Percentiles rank a stretch among this genome's conserved stretches.
Evolutionary conservation across 2,113 vertebrate species (phyloP).

Genomic region (Tautogolabrus adspersus): DNA sequence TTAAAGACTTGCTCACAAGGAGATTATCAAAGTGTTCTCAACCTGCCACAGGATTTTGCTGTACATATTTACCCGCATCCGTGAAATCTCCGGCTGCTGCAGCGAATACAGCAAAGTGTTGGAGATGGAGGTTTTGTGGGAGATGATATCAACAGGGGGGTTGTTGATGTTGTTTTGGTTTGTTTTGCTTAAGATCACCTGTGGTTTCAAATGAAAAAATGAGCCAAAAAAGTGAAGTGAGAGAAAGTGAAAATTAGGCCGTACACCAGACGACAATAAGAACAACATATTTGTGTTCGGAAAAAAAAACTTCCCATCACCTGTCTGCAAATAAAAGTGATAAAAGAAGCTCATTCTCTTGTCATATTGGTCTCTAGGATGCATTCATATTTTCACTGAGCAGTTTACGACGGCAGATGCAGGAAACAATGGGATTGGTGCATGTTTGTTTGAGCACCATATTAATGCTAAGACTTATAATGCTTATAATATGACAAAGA

Average conservation of each 20-base stretch:
- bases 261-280: not conserved
- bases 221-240: not conserved
- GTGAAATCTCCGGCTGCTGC: constrained; percentile 34
- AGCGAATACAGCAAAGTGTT: not conserved
- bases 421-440: too few species aligned
- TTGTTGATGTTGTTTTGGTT: not conserved
- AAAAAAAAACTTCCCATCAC: too few species aligned
- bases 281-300: not conserved
- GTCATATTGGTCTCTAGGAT: not conserved
- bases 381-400: constrained; percentile 5
- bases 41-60: constrained; percentile 41
- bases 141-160: not conserved
- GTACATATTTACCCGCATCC: constrained; percentile 31
- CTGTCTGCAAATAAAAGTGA: too few species aligned
- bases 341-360: not conserved
- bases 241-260: not conserved
- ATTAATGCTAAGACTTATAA: not conserved
- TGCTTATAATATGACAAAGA: constrained; percentile 35
- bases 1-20: constrained; percentile 24
- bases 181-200: not conserved
- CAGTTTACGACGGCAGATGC: not conserved
- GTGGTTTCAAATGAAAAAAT: not conserved
- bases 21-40: constrained; percentile 54
- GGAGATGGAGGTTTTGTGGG: not conserved
- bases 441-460: too few species aligned